phyloP scores from a whole-genome alignment of 2,797 vertebrate species.

The Philypnodon macrostomus region DNA sequence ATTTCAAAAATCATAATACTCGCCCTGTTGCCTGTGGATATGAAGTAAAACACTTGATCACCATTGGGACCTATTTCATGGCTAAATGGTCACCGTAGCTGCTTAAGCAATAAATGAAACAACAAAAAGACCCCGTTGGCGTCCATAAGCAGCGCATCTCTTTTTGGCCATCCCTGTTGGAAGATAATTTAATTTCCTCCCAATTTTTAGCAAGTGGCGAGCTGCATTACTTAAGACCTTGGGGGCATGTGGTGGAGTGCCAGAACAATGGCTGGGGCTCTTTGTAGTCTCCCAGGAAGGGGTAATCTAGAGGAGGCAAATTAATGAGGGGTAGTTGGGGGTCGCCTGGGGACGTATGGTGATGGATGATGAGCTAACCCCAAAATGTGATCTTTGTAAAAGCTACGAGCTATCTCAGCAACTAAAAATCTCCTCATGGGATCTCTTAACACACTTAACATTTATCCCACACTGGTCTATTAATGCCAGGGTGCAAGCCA shows the following conservation, averaged over 20 bases:
- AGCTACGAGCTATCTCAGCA: conserved; percentile 34
- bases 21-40: conserved; percentile 32
- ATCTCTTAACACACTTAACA: conserved; percentile 68
- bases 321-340: conserved; percentile 69
- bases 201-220: conserved; percentile 38
- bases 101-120: conserved; percentile 31
- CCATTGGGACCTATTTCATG: conserved; percentile 39
- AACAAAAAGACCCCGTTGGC: conserved; percentile 30
- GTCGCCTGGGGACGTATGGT: conserved; percentile 42
- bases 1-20: conserved; percentile 35
- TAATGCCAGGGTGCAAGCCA: conserved; percentile 54
- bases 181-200: conserved; percentile 62
- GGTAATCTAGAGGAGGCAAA: conserved; percentile 68
- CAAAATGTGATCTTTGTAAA: conserved; percentile 54
- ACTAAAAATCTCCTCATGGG: conserved; percentile 46
- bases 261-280: conserved; percentile 57
- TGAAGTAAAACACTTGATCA: conserved; percentile 28
- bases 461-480: conserved; percentile 54
- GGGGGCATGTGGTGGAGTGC: conserved; percentile 33
- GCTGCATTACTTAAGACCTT: conserved; percentile 57
- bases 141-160: conserved; percentile 29
- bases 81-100: conserved; percentile 36
- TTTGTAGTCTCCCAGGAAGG: conserved; percentile 60
- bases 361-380: conserved; percentile 68
- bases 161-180: conserved; percentile 57